Evolutionary conservation across 2,113 vertebrate species (phyloP).

Genomic region (Vanacampus margaritifer): DNA sequence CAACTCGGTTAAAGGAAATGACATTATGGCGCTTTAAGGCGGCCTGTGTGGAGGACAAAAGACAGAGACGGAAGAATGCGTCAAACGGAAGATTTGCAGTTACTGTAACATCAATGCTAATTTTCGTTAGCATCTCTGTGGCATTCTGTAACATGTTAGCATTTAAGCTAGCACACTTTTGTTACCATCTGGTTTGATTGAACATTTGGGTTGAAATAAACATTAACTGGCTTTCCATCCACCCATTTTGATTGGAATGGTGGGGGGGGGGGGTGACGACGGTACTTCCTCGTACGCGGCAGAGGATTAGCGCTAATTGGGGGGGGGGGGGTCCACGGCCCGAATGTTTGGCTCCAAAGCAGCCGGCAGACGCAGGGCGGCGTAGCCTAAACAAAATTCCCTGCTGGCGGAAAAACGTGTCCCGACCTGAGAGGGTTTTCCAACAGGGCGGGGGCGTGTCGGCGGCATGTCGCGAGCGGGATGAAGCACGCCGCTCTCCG

Average conservation of each 20-base stretch:
- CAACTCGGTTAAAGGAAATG: conserved; percentile 40
- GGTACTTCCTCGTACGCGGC: not conserved
- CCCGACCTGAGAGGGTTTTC: conserved; percentile 46
- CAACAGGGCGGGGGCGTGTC: conserved; percentile 26
- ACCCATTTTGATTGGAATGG: too few relatives aligned
- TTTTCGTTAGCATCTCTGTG: too few relatives aligned
- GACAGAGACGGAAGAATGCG: not conserved
- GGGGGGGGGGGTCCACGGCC: not conserved
- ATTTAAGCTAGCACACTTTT: too few relatives aligned
- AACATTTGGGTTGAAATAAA: too few relatives aligned
- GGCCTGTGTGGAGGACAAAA: conserved; percentile 8
- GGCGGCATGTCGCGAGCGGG: conserved; percentile 31
- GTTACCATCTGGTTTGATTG: too few relatives aligned
- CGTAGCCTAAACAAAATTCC: conserved; percentile 11
- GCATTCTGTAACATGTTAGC: too few relatives aligned
- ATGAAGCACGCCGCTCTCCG: conserved; percentile 37
- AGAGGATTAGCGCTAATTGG: conserved; percentile 12
- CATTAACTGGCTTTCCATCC: too few relatives aligned
- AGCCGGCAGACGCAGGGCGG: not conserved
- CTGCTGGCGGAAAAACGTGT: conserved; percentile 41
- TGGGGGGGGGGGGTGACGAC: too few relatives aligned
- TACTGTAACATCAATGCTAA: too few relatives aligned
- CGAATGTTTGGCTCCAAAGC: too few relatives aligned
- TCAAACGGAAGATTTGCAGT: too few relatives aligned
- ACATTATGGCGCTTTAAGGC: conserved; percentile 21